These are phyloP conservation scores for Pan troglodytes DNA, from an alignment of 2,113 vertebrate species.

Conservation along the genomic window DNA sequence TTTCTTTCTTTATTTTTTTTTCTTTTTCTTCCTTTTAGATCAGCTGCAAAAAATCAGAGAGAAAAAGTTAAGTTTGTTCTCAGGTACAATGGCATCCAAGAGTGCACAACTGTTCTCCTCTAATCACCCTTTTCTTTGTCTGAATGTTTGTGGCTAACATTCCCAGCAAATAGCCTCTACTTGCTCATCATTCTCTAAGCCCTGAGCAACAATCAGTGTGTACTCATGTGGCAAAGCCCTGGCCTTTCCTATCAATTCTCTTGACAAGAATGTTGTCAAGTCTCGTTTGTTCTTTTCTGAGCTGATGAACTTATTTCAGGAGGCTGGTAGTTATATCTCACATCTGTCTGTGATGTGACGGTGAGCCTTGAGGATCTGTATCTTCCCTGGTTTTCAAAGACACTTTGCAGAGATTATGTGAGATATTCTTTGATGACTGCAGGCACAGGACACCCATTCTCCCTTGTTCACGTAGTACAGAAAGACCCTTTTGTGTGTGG, in stretches of 20 bases:
- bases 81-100: constrained; percentile 27
- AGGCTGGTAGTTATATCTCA: constrained; percentile 69
- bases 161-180: constrained; percentile 48
- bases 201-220: constrained; percentile 65
- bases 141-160: constrained; percentile 38
- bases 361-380: constrained; percentile 58
- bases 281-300: constrained; percentile 75
- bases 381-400: constrained; percentile 44
- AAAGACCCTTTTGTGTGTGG: not conserved
- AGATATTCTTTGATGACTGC: not conserved
- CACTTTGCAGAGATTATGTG: not conserved
- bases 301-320: constrained; percentile 73
- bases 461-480: not conserved
- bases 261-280: constrained; percentile 80
- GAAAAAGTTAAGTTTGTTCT: constrained; percentile 34
- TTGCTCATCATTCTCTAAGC: constrained; percentile 67
- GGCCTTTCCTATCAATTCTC: constrained; percentile 76
- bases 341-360: constrained; percentile 47
- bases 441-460: not conserved
- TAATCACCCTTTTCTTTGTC: constrained; percentile 58
- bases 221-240: constrained; percentile 77
- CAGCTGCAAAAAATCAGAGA: constrained; percentile 21
- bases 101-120: not conserved
- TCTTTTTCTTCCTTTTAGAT: constrained; percentile 30
- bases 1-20: not conserved